These are phyloP conservation scores for Tetragnatha montana DNA, from an alignment of 2,888 invertebrate species.

Conservation along the genomic window DNA sequence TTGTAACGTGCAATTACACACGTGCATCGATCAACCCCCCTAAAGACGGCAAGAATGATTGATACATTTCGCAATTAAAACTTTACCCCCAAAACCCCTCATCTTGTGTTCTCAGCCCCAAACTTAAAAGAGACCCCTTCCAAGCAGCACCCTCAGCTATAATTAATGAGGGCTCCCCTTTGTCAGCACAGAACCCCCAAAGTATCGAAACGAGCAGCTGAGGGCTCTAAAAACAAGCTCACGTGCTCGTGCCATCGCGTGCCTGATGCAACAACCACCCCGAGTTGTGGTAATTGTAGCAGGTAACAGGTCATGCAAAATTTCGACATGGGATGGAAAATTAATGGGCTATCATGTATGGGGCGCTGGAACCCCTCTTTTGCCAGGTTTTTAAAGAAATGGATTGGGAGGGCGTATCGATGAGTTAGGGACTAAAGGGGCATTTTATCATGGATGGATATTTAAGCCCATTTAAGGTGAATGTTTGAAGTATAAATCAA, in stretches of 20 bases:
- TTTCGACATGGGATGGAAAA: conserved; percentile 27
- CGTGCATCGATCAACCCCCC: neutral
- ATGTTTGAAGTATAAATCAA: too few relatives aligned
- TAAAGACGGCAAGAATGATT: neutral
- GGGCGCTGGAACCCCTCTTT: neutral
- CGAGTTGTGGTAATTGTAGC: neutral
- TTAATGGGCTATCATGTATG: conserved; percentile 29
- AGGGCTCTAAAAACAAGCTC: neutral
- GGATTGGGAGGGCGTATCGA: neutral
- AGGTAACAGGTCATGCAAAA: conserved; percentile 3
- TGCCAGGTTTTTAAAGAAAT: neutral
- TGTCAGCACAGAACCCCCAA: neutral
- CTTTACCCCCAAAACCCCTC: neutral
- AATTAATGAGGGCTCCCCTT: neutral
- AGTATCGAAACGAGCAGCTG: neutral
- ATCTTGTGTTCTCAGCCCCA: neutral
- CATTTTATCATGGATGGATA: too few relatives aligned
- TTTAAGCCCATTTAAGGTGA: too few relatives aligned
- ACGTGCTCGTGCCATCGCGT: neutral
- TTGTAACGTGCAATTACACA: neutral
- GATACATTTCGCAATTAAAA: neutral
- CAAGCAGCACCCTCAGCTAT: neutral
- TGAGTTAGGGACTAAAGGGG: neutral
- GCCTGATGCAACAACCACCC: neutral
- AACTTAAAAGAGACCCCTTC: neutral